Conservation (phyloP, 1,140 invertebrate species). For the Drosophila carrolli region DNA sequence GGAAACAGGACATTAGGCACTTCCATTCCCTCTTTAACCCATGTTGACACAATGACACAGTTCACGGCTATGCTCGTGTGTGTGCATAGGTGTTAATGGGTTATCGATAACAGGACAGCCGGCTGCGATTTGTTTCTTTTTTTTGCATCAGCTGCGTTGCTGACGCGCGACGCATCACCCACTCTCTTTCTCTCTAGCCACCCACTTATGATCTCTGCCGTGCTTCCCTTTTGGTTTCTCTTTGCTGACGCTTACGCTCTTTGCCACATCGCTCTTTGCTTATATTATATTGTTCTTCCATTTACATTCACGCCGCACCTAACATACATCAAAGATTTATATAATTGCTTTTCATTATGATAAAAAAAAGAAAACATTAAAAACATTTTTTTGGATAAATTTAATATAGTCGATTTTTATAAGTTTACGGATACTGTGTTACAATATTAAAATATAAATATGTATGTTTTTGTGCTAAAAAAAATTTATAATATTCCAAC, state of each 20-base stretch:
- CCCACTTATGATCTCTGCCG: slow-evolving; percentile 1
- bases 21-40: background rate
- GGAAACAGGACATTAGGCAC: background rate
- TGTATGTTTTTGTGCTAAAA: too few species aligned
- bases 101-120: slow-evolving; percentile 55
- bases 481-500: too few species aligned
- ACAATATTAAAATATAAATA: too few species aligned
- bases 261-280: slow-evolving; percentile 39
- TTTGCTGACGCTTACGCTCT: slow-evolving; percentile 3
- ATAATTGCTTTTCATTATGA: background rate
- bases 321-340: background rate
- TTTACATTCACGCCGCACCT: background rate
- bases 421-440: too few species aligned
- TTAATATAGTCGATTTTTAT: too few species aligned
- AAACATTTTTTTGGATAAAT: too few species aligned
- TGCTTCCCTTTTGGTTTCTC: background rate
- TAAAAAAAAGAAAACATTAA: too few species aligned
- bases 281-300: slow-evolving; percentile 41
- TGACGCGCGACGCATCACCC: background rate
- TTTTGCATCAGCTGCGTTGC: slow-evolving; percentile 27
- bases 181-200: slow-evolving; percentile 4
- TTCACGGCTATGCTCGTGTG: slow-evolving; percentile 10
- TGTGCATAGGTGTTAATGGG: slow-evolving; percentile 26
- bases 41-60: slow-evolving; percentile 65
- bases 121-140: slow-evolving; percentile 50